phyloP scores from a whole-genome alignment of 2,888 invertebrate species.

The Siphlonurus alternatus region DNA sequence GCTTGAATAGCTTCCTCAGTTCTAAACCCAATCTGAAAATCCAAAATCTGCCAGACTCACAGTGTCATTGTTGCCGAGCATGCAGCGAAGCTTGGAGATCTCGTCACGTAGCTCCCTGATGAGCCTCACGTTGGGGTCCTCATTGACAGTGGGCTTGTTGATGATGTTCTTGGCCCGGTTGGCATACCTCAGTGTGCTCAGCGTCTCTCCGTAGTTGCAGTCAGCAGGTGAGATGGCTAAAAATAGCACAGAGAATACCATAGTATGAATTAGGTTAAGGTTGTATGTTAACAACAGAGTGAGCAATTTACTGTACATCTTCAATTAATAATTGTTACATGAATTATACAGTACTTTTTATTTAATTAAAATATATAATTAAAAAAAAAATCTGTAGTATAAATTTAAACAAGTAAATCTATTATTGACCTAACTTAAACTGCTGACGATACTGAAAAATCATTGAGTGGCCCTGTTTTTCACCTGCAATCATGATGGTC shows the following conservation, averaged over 20 bases:
- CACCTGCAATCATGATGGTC: constrained; percentile 75
- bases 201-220: constrained; percentile 73
- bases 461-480: no score
- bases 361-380: no score
- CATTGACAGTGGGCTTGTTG: constrained; percentile 80
- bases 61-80: constrained; percentile 49
- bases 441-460: no score
- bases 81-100: constrained; percentile 60
- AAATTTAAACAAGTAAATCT: no score
- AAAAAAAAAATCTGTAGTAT: no score
- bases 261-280: no score
- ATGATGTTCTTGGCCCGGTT: constrained; percentile 82
- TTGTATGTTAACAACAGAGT: not conserved
- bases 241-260: not conserved
- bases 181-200: constrained; percentile 72
- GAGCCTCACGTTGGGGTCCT: constrained; percentile 75
- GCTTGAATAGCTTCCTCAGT: no score
- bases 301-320: no score
- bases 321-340: no score
- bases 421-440: no score
- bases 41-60: constrained; percentile 32
- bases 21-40: no score
- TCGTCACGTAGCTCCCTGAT: constrained; percentile 71
- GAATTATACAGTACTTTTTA: no score
- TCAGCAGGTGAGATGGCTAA: constrained; percentile 54